Conservation (phyloP, 2,113 vertebrate genomes). For the Aspidoscelis tigris region DNA sequence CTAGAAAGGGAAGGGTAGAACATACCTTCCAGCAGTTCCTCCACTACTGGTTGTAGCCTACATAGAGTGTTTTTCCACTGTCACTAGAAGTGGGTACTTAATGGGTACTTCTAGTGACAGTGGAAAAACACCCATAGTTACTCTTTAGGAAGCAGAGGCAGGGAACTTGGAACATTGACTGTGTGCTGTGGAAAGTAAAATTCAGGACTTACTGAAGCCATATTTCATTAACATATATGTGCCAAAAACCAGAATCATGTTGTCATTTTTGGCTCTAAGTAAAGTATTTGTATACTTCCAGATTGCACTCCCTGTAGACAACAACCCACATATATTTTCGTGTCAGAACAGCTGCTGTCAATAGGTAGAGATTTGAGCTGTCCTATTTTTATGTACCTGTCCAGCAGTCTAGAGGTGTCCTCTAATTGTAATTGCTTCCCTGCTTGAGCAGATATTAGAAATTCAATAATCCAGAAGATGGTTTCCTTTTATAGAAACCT, state of each 20-base stretch:
- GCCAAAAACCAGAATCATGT: neutral
- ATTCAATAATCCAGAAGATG: neutral
- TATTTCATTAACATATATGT: neutral
- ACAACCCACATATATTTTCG: constrained; percentile 1
- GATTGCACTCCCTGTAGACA: neutral
- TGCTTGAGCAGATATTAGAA: constrained; percentile 27
- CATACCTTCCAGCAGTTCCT: no score
- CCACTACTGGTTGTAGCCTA: neutral
- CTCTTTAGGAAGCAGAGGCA: no score
- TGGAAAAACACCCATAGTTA: no score
- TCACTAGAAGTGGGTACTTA: no score
- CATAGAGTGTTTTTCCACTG: neutral
- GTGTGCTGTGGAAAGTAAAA: neutral
- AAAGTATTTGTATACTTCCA: neutral
- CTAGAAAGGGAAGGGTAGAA: neutral
- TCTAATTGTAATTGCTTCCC: constrained; percentile 1
- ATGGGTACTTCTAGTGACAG: no score
- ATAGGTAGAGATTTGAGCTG: neutral
- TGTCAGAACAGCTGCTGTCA: constrained; percentile 13
- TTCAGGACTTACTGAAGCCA: neutral
- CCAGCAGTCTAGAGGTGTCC: neutral
- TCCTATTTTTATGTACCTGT: neutral
- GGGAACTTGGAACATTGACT: no score
- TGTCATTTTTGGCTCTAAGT: neutral
- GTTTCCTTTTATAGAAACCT: constrained; percentile 1